These are phyloP conservation scores for Chrysolina americana DNA, from an alignment of 2,888 invertebrate species.

Conservation along the genomic window DNA sequence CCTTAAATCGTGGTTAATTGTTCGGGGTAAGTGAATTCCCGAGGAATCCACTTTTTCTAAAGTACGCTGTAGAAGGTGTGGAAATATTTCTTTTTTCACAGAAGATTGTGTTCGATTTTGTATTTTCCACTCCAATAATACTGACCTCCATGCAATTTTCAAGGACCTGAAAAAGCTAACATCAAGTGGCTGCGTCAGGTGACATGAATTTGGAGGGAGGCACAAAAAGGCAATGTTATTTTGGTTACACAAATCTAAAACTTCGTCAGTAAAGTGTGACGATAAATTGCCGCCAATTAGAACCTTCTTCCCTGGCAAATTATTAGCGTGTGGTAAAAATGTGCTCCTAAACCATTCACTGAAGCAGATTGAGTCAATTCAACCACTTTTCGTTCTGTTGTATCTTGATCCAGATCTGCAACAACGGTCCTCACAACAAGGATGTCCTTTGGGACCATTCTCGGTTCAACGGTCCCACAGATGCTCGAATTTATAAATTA, in stretches of 20 bases:
- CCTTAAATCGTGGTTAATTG: slow-evolving; percentile 33
- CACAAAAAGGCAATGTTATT: slow-evolving; percentile 38
- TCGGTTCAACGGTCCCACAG: slow-evolving; percentile 53
- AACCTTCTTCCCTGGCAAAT: slow-evolving; percentile 42
- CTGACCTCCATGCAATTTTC: background rate
- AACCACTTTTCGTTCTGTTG: slow-evolving; percentile 47
- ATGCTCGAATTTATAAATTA: slow-evolving; percentile 62
- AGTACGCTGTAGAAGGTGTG: too few species aligned
- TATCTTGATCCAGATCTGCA: slow-evolving; percentile 53
- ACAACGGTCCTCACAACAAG: slow-evolving; percentile 51
- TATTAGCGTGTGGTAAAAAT: slow-evolving; percentile 44
- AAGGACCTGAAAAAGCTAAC: too few species aligned
- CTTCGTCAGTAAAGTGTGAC: slow-evolving; percentile 26
- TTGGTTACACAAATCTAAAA: slow-evolving; percentile 35
- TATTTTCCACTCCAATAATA: slow-evolving; percentile 29
- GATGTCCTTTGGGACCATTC: slow-evolving; percentile 60
- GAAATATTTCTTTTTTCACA: slow-evolving; percentile 16
- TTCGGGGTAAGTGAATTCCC: slow-evolving; percentile 5
- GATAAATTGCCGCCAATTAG: slow-evolving; percentile 56
- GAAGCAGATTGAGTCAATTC: slow-evolving; percentile 47
- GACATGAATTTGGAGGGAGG: slow-evolving; percentile 15
- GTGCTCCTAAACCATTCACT: slow-evolving; percentile 37
- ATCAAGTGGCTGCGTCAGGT: too few species aligned
- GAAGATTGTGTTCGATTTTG: slow-evolving; percentile 25
- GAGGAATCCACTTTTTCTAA: slow-evolving; percentile 9